Percentiles rank a stretch among this genome's conserved stretches.
Evolutionary conservation across 2,797 vertebrate genomes (phyloP).

Genomic region (Poeciliopsis paucimaculata): DNA sequence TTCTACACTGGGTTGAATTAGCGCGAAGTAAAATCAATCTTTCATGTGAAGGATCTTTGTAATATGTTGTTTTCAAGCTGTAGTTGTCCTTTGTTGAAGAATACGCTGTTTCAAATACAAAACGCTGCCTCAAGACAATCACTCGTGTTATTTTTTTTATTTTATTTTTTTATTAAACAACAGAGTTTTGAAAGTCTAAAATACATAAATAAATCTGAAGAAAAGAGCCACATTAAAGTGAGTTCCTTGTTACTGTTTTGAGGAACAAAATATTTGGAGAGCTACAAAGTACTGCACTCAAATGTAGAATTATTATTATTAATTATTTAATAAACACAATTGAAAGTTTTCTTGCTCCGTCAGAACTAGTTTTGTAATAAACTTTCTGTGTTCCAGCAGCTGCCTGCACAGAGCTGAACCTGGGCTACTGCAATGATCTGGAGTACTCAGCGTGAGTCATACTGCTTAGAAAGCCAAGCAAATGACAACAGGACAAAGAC

Average conservation of each 20-base stretch:
- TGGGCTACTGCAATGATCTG: slow-evolving; percentile 88
- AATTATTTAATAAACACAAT: background rate
- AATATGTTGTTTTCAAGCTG: background rate
- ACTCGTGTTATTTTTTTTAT: background rate
- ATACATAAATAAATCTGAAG: background rate
- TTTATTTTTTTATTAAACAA: background rate
- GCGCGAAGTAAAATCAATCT: background rate
- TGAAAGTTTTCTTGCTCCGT: background rate
- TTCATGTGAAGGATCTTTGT: background rate
- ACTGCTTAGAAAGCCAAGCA: background rate
- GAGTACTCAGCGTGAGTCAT: slow-evolving; percentile 80
- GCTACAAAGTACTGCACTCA: background rate
- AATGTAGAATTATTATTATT: too few species aligned
- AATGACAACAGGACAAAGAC: background rate
- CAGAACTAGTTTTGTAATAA: background rate
- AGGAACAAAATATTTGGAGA: background rate
- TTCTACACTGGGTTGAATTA: background rate
- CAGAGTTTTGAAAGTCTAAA: background rate
- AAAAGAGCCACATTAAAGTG: background rate
- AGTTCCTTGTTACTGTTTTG: background rate
- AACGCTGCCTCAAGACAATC: background rate
- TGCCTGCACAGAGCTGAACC: slow-evolving; percentile 83
- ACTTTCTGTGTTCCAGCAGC: slow-evolving; percentile 66
- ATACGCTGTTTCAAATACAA: background rate
- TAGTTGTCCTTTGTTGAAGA: background rate